These are phyloP conservation scores for Hippasteria phrygiana DNA, from an alignment of 53 echinoderm and acorn worm species.

Conservation along the genomic window DNA sequence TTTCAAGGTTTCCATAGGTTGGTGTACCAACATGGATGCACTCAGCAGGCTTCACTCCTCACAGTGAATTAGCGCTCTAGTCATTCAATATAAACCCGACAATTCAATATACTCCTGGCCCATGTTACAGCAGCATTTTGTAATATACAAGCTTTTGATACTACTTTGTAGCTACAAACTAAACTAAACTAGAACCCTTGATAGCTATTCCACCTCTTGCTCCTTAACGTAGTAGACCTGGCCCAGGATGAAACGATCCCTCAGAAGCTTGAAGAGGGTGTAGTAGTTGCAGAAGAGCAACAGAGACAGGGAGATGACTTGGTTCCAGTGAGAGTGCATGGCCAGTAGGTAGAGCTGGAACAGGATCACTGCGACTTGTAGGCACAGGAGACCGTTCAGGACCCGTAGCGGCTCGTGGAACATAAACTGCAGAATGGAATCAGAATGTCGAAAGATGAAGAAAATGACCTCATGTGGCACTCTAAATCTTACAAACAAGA, in stretches of 20 bases:
- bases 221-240: conserved; percentile 79
- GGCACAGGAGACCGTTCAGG: conserved; percentile 86
- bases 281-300: conserved; percentile 99
- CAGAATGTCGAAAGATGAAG: not conserved
- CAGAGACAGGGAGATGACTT: conserved; percentile 94
- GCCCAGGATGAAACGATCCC: conserved; percentile 89
- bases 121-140: too few species aligned
- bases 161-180: too few species aligned
- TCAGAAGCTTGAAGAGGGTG: conserved; percentile 92
- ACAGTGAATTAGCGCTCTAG: too few species aligned
- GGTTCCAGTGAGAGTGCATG: conserved; percentile 96
- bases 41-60: too few species aligned
- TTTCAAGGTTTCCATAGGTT: too few species aligned
- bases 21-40: too few species aligned
- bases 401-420: conserved; percentile 93
- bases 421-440: conserved; percentile 81
- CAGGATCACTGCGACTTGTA: conserved; percentile 87
- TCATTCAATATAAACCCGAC: too few species aligned
- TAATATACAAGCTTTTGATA: too few species aligned
- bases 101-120: too few species aligned
- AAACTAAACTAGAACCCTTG: too few species aligned
- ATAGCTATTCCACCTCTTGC: conserved; percentile 47
- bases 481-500: too few species aligned
- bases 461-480: too few species aligned
- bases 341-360: conserved; percentile 93